phyloP scores from a whole-genome alignment of 2,797 vertebrate species.

The Hyperoplus immaculatus region DNA sequence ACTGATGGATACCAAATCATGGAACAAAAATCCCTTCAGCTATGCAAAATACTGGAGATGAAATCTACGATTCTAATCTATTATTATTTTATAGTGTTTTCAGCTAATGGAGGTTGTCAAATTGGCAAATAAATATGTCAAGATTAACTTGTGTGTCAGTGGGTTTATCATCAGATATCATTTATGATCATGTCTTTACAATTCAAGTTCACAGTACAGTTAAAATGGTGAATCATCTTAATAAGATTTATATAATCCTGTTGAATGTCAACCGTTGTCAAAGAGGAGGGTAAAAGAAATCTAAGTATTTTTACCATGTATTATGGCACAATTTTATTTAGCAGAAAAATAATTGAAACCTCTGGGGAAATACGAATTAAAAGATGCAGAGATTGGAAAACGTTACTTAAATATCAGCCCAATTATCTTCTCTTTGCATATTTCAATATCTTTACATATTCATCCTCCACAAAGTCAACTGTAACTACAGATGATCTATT shows the following conservation, averaged over 20 bases:
- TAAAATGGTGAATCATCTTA: constrained; percentile 59
- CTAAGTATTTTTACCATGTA: constrained; percentile 37
- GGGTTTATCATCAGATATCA: not conserved
- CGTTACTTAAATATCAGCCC: not conserved
- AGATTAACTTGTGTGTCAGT: not conserved
- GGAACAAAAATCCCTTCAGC: not conserved
- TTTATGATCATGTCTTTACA: too few relatives aligned
- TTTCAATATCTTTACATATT: not conserved
- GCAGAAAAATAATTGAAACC: not conserved
- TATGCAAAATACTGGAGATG: not conserved
- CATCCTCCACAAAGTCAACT: not conserved
- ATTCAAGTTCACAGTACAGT: constrained; percentile 49
- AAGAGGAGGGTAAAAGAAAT: constrained; percentile 73
- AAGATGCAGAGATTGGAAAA: not conserved
- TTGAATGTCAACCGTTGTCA: constrained; percentile 80
- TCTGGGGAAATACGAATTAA: not conserved
- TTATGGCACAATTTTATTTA: not conserved
- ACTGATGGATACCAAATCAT: not conserved
- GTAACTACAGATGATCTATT: not conserved
- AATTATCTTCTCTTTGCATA: not conserved
- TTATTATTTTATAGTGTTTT: not conserved
- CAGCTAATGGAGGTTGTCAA: not conserved
- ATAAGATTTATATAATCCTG: constrained; percentile 76
- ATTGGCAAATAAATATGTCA: not conserved
- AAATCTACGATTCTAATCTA: not conserved